Base-by-base conservation (phyloP, 2,888 invertebrate species). In the Cheilosia scutellata region DNA sequence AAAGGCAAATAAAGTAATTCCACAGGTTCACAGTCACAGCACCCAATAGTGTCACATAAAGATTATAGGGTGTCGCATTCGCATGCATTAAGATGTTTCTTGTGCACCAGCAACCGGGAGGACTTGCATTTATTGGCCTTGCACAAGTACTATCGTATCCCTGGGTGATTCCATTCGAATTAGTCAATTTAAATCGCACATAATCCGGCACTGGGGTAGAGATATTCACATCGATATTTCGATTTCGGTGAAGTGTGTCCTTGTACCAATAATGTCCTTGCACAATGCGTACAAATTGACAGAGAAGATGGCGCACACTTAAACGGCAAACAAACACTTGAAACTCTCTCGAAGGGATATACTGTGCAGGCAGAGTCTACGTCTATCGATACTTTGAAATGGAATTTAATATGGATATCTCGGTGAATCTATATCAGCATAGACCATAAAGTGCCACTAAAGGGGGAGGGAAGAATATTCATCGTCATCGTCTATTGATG, bases 321-420 rank as follows among this genome's bases (percentile, higher is more conserved):
- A 75, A 75, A 80, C 29, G 71, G 20, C 65, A 65, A 60, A 79
- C 79, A 84, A 75, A 76, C 71, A 65, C 70, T 79, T 44, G 42
- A 70, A 63, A 68, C 47, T 33, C 63, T 55, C 74, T 75, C 44
- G 53, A 65, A 55, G 58, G 75, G 70, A 65, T 27, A 63, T 33
- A 44, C 16, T 49, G 29, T 31, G 58, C 44, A 55, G 63, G 65
- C 44, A 68, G 31, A 44, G 7, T 27, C 63, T 63, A 29, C 44
- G 9, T 71, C 37, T 55, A 49, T 78, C 57, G 55, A 70, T 75
- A 49, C 55, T 82, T 70, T 63, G 13, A 55, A 72, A 58, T 65
- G 71, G 79, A 71, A 71, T 84, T 79, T 84, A 75, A 70, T 79
- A 70, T 75, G 84, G 63, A 84, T 79, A 79, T 84, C 74, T 74